Evolutionary conservation across 2,113 vertebrate genomes (phyloP).

Genomic region (Maccullochella peelii): DNA sequence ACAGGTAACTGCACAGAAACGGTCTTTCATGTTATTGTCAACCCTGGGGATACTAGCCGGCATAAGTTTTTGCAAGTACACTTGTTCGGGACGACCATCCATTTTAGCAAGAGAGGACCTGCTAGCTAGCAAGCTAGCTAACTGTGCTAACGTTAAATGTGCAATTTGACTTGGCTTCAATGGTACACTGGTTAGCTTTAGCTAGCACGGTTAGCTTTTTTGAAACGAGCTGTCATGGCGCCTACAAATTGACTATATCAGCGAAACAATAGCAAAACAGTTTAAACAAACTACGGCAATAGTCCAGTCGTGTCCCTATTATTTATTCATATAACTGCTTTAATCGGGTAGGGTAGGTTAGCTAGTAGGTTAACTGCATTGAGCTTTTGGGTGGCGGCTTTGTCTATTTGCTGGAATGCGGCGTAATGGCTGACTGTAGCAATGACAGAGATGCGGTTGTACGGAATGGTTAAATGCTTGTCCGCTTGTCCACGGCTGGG

Average conservation of each 20-base stretch:
- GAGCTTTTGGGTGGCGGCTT: slow-evolving; percentile 49
- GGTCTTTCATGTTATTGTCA: slow-evolving; percentile 30
- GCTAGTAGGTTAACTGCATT: background rate
- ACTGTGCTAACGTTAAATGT: slow-evolving; percentile 57
- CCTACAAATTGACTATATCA: slow-evolving; percentile 27
- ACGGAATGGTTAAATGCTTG: background rate
- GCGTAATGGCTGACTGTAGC: slow-evolving; percentile 72
- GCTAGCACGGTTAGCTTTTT: slow-evolving; percentile 64
- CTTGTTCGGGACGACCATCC: slow-evolving; percentile 64
- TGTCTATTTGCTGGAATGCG: slow-evolving; percentile 72
- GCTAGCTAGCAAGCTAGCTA: slow-evolving; percentile 49
- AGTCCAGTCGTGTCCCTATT: rapidly evolving
- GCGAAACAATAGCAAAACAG: slow-evolving; percentile 19
- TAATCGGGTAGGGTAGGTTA: rapidly evolving
- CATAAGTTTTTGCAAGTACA: slow-evolving; percentile 8
- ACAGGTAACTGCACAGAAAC: slow-evolving; percentile 64
- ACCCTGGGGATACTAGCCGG: background rate
- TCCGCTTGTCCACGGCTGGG: slow-evolving; percentile 4
- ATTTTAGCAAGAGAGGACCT: slow-evolving; percentile 67
- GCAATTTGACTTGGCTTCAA: slow-evolving; percentile 39
- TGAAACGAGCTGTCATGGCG: slow-evolving; percentile 78
- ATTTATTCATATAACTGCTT: background rate
- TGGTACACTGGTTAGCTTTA: slow-evolving; percentile 51
- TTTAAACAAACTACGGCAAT: background rate
- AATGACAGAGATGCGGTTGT: slow-evolving; percentile 56